Conservation (phyloP, 1,140 invertebrate species). For the Leptopilina clavipes region DNA sequence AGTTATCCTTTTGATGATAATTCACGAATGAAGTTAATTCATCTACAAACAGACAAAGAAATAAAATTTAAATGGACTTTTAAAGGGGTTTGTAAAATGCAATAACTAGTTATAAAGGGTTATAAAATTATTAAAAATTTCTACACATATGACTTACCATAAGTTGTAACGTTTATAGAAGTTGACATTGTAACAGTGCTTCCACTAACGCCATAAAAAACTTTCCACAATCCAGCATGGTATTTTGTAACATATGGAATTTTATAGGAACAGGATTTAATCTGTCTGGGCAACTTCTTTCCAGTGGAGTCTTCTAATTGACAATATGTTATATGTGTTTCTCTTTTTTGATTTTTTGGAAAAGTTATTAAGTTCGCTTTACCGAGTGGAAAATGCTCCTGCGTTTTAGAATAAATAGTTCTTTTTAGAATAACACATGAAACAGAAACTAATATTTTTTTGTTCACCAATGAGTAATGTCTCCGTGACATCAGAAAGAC, state of each 20-base stretch:
- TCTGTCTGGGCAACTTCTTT: constrained; percentile 39
- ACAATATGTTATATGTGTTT: constrained; percentile 44
- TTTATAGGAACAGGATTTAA: constrained; percentile 43
- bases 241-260: constrained; percentile 51
- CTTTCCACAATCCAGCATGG: constrained; percentile 56
- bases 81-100: too few species aligned
- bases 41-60: constrained; percentile 44
- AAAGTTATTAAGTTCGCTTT: background rate
- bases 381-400: constrained; percentile 16
- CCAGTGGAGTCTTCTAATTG: constrained; percentile 52
- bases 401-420: background rate
- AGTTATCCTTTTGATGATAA: constrained; percentile 36
- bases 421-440: too few species aligned
- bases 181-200: constrained; percentile 44
- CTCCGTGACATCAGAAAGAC: too few species aligned
- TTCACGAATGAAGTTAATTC: constrained; percentile 44
- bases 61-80: background rate
- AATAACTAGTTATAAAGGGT: too few species aligned
- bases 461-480: too few species aligned
- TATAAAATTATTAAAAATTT: constrained; percentile 17
- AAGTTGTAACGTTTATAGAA: constrained; percentile 47
- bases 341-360: background rate
- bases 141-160: constrained; percentile 46
- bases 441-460: too few species aligned
- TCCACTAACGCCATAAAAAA: constrained; percentile 46